Evolutionary conservation across 2,113 vertebrate species (phyloP).

Genomic region (Camelus dromedarius): DNA sequence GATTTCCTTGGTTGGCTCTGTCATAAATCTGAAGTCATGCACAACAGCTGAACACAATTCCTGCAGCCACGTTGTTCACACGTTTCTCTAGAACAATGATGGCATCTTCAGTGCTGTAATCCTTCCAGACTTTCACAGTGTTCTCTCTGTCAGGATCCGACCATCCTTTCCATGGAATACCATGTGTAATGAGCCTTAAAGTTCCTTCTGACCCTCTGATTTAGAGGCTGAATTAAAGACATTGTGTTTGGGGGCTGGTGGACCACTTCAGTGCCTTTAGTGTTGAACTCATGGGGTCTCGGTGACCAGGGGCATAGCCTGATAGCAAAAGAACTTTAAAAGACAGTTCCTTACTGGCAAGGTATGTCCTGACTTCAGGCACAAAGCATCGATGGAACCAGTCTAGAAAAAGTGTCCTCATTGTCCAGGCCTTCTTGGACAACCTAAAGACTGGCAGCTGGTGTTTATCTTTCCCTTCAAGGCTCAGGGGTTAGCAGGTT

Average conservation of each 20-base stretch:
- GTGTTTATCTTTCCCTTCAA: neutral
- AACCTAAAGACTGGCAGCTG: neutral
- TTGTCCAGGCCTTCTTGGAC: neutral
- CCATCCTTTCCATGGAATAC: neutral
- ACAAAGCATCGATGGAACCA: neutral
- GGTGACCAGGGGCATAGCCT: neutral
- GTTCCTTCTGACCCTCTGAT: neutral
- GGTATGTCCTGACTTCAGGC: neutral
- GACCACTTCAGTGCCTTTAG: neutral
- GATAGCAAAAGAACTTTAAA: neutral
- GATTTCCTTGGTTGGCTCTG: neutral
- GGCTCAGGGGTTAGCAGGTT: neutral
- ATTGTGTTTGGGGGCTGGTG: neutral
- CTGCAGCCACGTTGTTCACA: neutral
- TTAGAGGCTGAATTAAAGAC: neutral
- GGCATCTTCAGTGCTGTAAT: neutral
- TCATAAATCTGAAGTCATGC: neutral
- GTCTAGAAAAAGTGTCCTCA: neutral
- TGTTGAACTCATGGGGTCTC: neutral
- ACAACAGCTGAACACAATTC: neutral
- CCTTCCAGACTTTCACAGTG: neutral
- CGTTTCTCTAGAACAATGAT: neutral
- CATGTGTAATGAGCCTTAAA: neutral
- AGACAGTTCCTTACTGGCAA: neutral
- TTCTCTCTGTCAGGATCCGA: neutral